Percentiles rank a stretch among this genome's conserved stretches.
phyloP scores from a whole-genome alignment of 2,113 vertebrate species.

The Chloebia gouldiae region DNA sequence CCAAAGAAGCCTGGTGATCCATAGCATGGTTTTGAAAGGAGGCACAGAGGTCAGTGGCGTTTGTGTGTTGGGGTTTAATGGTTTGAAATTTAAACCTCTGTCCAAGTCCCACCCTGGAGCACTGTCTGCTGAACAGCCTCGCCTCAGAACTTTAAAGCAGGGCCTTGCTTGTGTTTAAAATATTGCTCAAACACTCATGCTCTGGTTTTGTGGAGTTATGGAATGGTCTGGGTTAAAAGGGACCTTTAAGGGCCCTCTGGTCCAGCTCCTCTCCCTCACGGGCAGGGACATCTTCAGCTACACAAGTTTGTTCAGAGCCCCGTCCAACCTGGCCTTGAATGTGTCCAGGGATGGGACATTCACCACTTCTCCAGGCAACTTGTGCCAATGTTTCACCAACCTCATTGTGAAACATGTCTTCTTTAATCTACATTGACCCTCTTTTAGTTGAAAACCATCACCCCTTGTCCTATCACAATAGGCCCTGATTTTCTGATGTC shows the following conservation, averaged over 20 bases:
- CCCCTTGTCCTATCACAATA: not conserved
- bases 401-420: not conserved
- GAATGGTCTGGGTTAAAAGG: not conserved
- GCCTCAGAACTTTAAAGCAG: not conserved
- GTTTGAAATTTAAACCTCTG: not conserved
- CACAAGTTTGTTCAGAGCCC: not conserved
- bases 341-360: not conserved
- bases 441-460: not conserved
- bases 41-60: not conserved
- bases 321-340: not conserved
- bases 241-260: not conserved
- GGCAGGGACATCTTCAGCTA: not conserved
- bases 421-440: not conserved
- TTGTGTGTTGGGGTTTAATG: not conserved
- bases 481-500: not conserved
- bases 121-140: not conserved
- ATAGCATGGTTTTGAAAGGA: not conserved
- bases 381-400: not conserved
- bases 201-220: not conserved
- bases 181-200: rapidly evolving
- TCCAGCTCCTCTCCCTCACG: not conserved
- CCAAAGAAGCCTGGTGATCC: not conserved
- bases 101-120: rapidly evolving
- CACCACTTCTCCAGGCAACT: not conserved
- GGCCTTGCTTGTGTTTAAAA: not conserved